Evolutionary conservation across 2,797 vertebrate genomes (phyloP), one percentile per base, ranked within the genome.

Genomic region (Rhyacichthys aspro): DNA sequence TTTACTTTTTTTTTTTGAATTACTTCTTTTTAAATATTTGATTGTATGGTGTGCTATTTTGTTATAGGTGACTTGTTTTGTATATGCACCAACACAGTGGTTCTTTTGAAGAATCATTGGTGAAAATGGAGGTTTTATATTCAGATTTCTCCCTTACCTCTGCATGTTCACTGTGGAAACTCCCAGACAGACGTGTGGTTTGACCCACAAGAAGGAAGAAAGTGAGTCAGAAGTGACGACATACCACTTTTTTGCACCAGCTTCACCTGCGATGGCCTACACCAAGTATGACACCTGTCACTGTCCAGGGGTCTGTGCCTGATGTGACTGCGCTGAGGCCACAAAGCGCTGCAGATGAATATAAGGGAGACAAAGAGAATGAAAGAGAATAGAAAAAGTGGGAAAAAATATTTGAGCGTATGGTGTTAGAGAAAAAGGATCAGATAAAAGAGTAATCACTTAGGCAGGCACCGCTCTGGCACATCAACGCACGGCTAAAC

Each of bases 401-500:
- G 67, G 37, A 70, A 42, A 70, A 72, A 77, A 59, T 60, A 63
- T 65, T 54, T 69, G 59, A 77, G 67, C 49, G 33, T 70, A 61
- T 52, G 49, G 67, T 39, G 3, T 58, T 50, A 41, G 17, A 75
- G 66, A 42, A 62, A 67, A 55, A 70, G 68, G 68, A 87, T 84
- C 75, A 86, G 84, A 89, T 88, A 81, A 84, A 88, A 81, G 70
- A 83, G 63, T 54, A 74, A 86, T 88, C 85, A 86, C 78, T 88
- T 85, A 83, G 71, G 75, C 73, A 72, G 76, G 39, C 63, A 76
- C 53, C 34, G 57, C 70, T 77, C 78, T 81, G 76, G 67, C 78
- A 82, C 73, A 79, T 69, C 66, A 68, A 72, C 11, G 66, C 39
- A 45, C 41, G 56, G 74, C 74, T 71, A 84, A 82, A 75, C 50